These are phyloP conservation scores for Diuraphis noxia DNA, from an alignment of 1,140 invertebrate genomes.

Conservation along the genomic window DNA sequence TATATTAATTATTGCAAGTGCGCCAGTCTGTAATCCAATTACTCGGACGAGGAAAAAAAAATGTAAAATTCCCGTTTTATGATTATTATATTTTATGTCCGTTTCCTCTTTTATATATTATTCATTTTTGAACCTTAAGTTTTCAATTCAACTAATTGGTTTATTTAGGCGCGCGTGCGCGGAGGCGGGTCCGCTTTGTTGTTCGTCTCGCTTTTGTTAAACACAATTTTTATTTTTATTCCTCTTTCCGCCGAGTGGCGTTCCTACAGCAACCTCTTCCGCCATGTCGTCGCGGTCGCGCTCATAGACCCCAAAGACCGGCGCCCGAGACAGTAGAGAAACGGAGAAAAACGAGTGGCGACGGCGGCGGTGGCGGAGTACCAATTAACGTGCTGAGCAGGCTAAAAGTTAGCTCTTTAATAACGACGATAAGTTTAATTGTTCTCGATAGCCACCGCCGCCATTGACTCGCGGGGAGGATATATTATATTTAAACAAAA, in stretches of 20 bases:
- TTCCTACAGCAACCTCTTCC: background rate
- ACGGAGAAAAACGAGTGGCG: background rate
- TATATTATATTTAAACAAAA: background rate
- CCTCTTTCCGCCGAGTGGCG: background rate
- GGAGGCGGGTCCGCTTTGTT: background rate
- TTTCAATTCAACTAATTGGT: slow-evolving; percentile 46
- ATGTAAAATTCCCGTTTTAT: background rate
- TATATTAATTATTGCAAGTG: background rate
- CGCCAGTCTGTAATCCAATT: background rate
- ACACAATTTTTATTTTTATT: slow-evolving; percentile 24
- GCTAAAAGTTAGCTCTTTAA: slow-evolving; percentile 22
- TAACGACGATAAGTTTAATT: slow-evolving; percentile 35
- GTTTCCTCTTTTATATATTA: background rate
- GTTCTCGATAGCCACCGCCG: background rate
- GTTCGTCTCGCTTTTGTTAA: slow-evolving; percentile 6
- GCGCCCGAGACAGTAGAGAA: too few relatives aligned
- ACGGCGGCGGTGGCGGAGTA: background rate
- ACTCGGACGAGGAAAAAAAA: background rate
- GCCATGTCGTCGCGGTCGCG: background rate
- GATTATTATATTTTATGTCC: background rate
- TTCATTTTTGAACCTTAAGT: slow-evolving; percentile 29
- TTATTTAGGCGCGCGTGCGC: background rate
- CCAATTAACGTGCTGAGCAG: slow-evolving; percentile 27
- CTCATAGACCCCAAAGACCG: background rate
- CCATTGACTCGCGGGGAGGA: background rate